Evolutionary conservation across 2,888 invertebrate species (phyloP), one percentile per base, ranked within the genome.

Genomic region (Anoncus sp.): DNA sequence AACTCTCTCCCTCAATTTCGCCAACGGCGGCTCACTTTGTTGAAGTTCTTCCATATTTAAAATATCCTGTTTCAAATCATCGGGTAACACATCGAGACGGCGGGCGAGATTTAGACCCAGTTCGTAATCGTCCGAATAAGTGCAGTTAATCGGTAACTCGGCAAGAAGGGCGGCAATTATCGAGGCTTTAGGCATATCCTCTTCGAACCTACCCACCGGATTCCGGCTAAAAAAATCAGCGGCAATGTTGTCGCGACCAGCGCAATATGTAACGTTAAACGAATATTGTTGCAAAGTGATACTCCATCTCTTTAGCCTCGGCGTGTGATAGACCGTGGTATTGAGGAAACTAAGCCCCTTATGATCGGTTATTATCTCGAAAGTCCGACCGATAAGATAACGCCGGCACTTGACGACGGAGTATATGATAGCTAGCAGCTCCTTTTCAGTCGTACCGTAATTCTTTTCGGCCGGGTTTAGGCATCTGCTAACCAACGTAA

Each of bases 221-320:
- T 75, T 82, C 3, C 87, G 55, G 3, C 85, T 86, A 7, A 86
- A 70, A 4, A 81, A 72, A 72, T 87, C 84, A 0, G 57, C 57
- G 12, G 35, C 79, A 0, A 83, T 18, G 60, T 86, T 86, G 1
- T 85, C 82, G 1, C 16, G 51, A 0, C 85, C 87, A 6, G 53
- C 69, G 55, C 57, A 57, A 9, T 57, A 35, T 0, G 35, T 18
- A 35, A 57, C 35, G 10, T 2, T 16, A 35, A 57, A 57, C 1
- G 10, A 16, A 9, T 57, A 57, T 57, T 57, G 35, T 10, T 38
- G 57, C 9, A 57, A 18, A 57, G 16, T 16, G 1, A 57, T 16
- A 10, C 57, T 35, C 57, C 57, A 57, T 35, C 57, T 16, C 18
- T 16, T 22, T 10, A 57, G 16, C 3, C 57, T n/a, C 7, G 57